phyloP scores from a whole-genome alignment of 2,888 invertebrate genomes.

The Plagiodera versicolora region DNA sequence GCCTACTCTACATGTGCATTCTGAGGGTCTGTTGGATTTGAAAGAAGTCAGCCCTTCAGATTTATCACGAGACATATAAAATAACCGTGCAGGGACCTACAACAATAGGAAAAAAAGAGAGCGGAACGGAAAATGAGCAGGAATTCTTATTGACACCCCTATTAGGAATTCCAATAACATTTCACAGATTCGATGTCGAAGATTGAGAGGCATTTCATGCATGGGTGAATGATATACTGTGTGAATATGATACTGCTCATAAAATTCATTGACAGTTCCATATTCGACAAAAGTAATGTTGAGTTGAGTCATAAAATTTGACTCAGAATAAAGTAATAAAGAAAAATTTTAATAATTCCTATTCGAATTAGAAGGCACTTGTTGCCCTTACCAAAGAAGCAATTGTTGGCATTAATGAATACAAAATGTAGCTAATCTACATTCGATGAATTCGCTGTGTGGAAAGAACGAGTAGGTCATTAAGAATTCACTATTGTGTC shows the following conservation, averaged over 20 bases:
- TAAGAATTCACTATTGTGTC: neutral
- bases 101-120: constrained; percentile 37
- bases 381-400: too few species aligned
- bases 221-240: too few species aligned
- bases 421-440: too few species aligned
- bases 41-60: constrained; percentile 46
- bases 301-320: too few species aligned
- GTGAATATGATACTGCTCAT: too few species aligned
- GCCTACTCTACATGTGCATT: constrained; percentile 52
- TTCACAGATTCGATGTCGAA: neutral
- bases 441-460: too few species aligned
- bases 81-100: constrained; percentile 35
- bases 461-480: neutral
- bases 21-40: constrained; percentile 47
- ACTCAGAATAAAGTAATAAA: too few species aligned
- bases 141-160: neutral
- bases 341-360: too few species aligned
- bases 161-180: neutral
- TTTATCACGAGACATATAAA: constrained; percentile 38
- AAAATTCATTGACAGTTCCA: too few species aligned
- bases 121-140: constrained; percentile 2
- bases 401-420: too few species aligned
- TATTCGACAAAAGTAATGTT: too few species aligned
- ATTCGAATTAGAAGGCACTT: too few species aligned
- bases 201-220: neutral